Evolutionary conservation across 2,888 invertebrate genomes (phyloP).

Genomic region (Troides helena): DNA sequence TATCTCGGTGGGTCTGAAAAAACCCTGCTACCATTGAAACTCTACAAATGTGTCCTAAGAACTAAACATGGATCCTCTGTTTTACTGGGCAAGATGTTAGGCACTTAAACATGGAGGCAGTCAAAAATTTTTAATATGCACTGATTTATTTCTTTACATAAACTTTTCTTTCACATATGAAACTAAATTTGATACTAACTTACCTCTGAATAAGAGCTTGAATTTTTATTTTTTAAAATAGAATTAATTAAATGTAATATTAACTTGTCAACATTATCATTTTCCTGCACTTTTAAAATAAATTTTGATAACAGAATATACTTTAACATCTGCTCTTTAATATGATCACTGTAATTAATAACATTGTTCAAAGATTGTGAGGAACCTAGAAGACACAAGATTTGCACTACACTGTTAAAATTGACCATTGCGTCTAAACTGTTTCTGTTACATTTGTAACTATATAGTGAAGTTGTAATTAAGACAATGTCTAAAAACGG

Average conservation of each 20-base stretch:
- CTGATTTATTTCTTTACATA: neutral
- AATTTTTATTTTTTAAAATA: constrained; percentile 47
- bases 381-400: constrained; percentile 51
- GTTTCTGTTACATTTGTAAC: neutral
- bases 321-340: constrained; percentile 48
- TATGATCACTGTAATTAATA: constrained; percentile 39
- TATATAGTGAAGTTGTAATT: constrained; percentile 42
- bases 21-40: too few species aligned
- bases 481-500: constrained; percentile 50
- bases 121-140: too few species aligned
- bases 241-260: constrained; percentile 43
- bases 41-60: too few species aligned
- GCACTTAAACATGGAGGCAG: too few species aligned
- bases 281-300: constrained; percentile 43
- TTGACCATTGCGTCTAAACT: constrained; percentile 26
- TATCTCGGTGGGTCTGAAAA: too few species aligned
- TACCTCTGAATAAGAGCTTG: constrained; percentile 43
- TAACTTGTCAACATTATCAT: constrained; percentile 48
- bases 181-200: constrained; percentile 2
- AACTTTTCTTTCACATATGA: neutral
- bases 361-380: constrained; percentile 43
- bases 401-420: constrained; percentile 44
- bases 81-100: too few species aligned
- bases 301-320: constrained; percentile 49
- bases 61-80: too few species aligned